These are phyloP conservation scores for Saccostrea cuccullata DNA, from an alignment of 1,140 invertebrate genomes.

Conservation along the genomic window DNA sequence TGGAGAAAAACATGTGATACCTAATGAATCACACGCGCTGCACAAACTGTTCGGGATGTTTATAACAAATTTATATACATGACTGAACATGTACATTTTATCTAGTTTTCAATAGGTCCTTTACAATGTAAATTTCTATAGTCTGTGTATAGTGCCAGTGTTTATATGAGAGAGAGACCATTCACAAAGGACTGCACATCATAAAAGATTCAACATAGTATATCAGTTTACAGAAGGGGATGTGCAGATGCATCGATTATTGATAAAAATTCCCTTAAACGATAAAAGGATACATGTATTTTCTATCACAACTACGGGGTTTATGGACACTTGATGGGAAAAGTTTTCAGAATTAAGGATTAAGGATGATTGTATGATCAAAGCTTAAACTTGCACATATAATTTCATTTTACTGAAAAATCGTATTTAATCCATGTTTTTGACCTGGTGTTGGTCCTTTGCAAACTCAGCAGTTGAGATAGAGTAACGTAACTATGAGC, in stretches of 20 bases:
- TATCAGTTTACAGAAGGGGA: not conserved
- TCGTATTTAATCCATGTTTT: too few species aligned
- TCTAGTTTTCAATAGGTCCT: not conserved
- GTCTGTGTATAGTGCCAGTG: not conserved
- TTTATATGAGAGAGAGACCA: too few species aligned
- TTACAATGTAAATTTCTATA: not conserved
- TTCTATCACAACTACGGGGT: not conserved
- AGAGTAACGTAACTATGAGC: too few species aligned
- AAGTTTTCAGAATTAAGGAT: too few species aligned
- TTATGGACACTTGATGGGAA: too few species aligned
- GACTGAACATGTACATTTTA: slow-evolving; percentile 3
- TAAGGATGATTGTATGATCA: too few species aligned
- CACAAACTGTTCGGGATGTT: not conserved
- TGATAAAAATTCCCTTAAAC: not conserved
- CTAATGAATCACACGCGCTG: not conserved
- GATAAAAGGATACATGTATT: not conserved
- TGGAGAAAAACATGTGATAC: not conserved
- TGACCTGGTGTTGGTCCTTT: too few species aligned
- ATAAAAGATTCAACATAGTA: not conserved
- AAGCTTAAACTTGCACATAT: too few species aligned
- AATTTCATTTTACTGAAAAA: too few species aligned
- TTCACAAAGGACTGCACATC: not conserved
- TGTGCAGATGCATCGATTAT: not conserved
- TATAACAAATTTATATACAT: not conserved
- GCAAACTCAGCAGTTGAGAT: too few species aligned